Evolutionary conservation across 2,888 invertebrate species (phyloP), one percentile per base, ranked within the genome.

Genomic region (Andrena flavipes): DNA sequence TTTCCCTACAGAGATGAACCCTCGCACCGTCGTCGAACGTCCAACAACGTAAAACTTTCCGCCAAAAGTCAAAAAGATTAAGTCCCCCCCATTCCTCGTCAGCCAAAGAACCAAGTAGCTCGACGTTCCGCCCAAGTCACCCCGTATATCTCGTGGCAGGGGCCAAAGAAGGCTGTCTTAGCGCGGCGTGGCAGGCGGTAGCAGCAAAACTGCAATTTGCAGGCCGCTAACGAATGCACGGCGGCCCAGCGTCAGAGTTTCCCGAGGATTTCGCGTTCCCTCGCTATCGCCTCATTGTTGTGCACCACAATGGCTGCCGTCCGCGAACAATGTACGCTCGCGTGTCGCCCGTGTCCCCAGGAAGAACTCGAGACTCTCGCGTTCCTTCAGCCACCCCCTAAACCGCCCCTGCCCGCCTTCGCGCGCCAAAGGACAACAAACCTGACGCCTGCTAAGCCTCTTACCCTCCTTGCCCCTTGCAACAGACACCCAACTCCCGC

Each of bases 281-380:
- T 69, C 75, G 56, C 56, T 10, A 85, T 85, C 74, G 81, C 51
- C 54, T 75, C 75, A 85, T 85, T 85, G 85, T 85, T 79, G 76
- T 54, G 70, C 64, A 49, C 73, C 63, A 85, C 85, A 85, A 85
- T 85, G 74, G 71, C 63, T 42, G 49, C 51, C 64, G 35, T 54
- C 30, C 35, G 51, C 54, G 80, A 85, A 80, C 85, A 85, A 85
- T 74, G 76, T 73, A 71, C 70, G 70, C 48, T 56, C 74, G 76
- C 69, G 26, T 49, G 30, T 56, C 23, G 3, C 2, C 23, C 49
- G 33, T 48, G 54, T 42, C 51, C 49, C 48, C 48, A 67, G 70
- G 76, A 82, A 84, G 83, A 83, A 83, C 68, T 76, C 67, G 54
- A 69, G 72, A 56, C 56, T 56, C 56, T 56, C 56, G 56, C 56